Percentiles rank a stretch among this genome's conserved stretches.
phyloP scores from a whole-genome alignment of 2,797 vertebrate genomes.

The Rhinatrema bivittatum region DNA sequence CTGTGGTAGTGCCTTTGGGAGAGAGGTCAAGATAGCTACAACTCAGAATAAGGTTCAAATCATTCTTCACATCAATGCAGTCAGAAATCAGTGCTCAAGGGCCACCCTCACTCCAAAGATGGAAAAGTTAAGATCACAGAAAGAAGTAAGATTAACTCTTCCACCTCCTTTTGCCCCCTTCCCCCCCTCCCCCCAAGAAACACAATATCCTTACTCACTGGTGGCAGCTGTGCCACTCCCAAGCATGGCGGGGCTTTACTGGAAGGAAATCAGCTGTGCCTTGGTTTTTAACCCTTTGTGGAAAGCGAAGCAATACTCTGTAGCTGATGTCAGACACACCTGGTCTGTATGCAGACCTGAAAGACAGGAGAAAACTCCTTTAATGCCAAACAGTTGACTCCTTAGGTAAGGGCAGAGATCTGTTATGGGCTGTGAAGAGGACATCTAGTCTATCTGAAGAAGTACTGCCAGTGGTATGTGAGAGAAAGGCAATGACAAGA shows the following conservation, averaged over 20 bases:
- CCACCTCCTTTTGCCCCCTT: too few species aligned
- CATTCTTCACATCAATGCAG: not conserved
- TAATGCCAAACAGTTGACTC: too few species aligned
- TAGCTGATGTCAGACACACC: slow-evolving; percentile 57
- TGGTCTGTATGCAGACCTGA: slow-evolving; percentile 47
- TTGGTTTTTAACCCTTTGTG: slow-evolving; percentile 76
- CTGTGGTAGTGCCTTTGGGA: slow-evolving; percentile 67
- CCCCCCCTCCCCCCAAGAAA: too few species aligned
- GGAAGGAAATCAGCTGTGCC: slow-evolving; percentile 73
- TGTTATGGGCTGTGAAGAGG: too few species aligned
- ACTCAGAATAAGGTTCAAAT: not conserved
- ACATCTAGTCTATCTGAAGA: too few species aligned
- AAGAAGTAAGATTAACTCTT: too few species aligned
- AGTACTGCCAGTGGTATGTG: too few species aligned
- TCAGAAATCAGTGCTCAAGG: not conserved
- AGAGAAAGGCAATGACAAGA: too few species aligned
- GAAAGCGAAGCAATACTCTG: slow-evolving; percentile 69
- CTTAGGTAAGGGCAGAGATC: too few species aligned
- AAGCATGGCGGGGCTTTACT: slow-evolving; percentile 62
- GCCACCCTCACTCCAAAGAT: too few species aligned
- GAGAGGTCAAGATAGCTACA: too few species aligned
- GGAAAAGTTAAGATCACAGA: too few species aligned
- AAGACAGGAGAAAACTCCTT: not conserved
- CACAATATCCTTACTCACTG: slow-evolving; percentile 59
- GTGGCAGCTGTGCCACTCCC: slow-evolving; percentile 82